Percentiles rank a stretch among this genome's conserved stretches.
These are phyloP conservation scores for Papilio dardanus DNA, from an alignment of 1,140 invertebrate genomes.

Conservation along the genomic window DNA sequence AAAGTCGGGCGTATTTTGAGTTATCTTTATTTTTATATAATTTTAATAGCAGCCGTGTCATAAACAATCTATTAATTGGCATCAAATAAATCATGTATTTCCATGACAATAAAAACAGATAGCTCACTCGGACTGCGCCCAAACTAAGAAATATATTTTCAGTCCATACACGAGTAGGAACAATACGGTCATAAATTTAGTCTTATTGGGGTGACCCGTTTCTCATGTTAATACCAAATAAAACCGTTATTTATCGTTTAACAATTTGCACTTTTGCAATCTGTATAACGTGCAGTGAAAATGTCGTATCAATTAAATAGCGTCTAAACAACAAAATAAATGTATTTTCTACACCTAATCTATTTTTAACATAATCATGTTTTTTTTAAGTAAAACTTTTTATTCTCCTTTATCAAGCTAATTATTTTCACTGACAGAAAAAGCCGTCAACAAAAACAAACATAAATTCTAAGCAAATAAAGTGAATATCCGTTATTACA, in stretches of 20 bases:
- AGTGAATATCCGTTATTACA: neutral
- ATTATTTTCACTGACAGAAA: neutral
- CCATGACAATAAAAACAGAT: conserved; percentile 29
- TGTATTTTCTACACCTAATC: no score
- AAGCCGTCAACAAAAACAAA: neutral
- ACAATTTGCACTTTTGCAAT: conserved; percentile 16
- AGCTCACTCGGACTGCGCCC: conserved; percentile 18
- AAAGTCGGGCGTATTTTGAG: neutral
- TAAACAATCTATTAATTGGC: conserved; percentile 35
- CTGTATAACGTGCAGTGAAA: neutral
- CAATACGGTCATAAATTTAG: conserved; percentile 26
- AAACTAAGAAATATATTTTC: conserved; percentile 37
- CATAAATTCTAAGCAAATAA: neutral
- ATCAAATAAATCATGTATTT: conserved; percentile 24
- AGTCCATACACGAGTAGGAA: conserved; percentile 34
- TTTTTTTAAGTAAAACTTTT: no score
- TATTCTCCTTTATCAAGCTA: no score
- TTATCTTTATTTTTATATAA: neutral
- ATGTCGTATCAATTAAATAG: no score
- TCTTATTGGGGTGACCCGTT: conserved; percentile 18
- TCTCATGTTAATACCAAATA: conserved; percentile 19
- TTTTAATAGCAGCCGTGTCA: neutral
- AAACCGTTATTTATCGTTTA: conserved; percentile 12
- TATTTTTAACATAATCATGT: no score
- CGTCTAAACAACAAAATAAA: neutral